Conservation (phyloP, 2,113 vertebrate species). For the Rhineura floridana region DNA sequence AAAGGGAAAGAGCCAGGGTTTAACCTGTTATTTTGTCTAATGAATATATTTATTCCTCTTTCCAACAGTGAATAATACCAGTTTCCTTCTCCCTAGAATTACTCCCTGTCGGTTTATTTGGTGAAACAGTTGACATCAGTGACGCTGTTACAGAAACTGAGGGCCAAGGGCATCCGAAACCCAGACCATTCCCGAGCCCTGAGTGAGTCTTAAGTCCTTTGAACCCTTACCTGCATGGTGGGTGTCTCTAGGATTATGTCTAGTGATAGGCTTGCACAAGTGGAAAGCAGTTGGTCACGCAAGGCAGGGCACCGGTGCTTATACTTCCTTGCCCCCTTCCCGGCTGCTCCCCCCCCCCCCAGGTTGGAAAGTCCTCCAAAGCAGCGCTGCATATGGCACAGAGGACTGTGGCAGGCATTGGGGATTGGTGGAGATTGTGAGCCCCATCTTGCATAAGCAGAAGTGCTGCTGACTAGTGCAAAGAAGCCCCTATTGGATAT, state of each 20-base stretch:
- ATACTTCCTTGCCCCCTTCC: too few relatives aligned
- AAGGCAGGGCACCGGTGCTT: too few relatives aligned
- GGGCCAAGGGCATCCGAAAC: conserved; percentile 80
- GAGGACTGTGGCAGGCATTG: too few relatives aligned
- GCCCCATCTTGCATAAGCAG: too few relatives aligned
- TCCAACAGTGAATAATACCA: background rate
- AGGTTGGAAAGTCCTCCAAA: too few relatives aligned
- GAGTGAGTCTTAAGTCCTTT: conserved; percentile 63
- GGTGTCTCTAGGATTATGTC: too few relatives aligned
- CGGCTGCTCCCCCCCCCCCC: too few relatives aligned
- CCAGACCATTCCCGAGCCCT: conserved; percentile 79
- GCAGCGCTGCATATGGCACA: too few relatives aligned
- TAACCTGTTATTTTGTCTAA: background rate
- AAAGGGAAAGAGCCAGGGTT: background rate
- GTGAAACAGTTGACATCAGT: conserved; percentile 80
- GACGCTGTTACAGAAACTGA: conserved; percentile 77
- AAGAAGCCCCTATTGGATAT: too few relatives aligned
- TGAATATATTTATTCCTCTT: background rate
- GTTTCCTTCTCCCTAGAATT: conserved; percentile 65
- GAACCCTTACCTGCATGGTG: fast-evolving
- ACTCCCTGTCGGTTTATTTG: conserved; percentile 81
- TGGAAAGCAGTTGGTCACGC: background rate
- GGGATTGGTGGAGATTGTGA: too few relatives aligned
- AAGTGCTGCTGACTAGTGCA: too few relatives aligned
- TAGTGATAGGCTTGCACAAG: background rate